Percentiles rank a stretch among this genome's conserved stretches.
phyloP scores from a whole-genome alignment of 2,113 vertebrate species.

The Okapia johnstoni region DNA sequence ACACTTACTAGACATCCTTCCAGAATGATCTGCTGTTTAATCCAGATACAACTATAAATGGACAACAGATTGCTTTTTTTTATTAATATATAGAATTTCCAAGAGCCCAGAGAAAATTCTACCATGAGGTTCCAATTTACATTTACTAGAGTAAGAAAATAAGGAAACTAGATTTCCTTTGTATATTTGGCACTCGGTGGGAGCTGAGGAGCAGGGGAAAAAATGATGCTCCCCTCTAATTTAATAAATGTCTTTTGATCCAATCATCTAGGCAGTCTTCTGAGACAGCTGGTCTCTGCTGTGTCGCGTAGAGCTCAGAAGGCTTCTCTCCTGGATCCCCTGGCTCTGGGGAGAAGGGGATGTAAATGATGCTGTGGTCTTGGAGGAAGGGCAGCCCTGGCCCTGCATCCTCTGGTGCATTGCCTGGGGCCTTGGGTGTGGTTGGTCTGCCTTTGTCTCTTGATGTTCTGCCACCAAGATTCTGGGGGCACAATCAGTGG shows the following conservation, averaged over 20 bases:
- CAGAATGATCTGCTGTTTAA: background rate
- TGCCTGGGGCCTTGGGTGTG: rapidly evolving
- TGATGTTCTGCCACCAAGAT: background rate
- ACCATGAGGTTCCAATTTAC: background rate
- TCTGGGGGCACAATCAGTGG: background rate
- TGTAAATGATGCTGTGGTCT: rapidly evolving
- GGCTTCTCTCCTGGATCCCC: background rate
- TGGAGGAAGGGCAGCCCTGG: background rate
- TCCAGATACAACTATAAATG: background rate
- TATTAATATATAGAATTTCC: background rate
- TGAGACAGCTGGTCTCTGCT: background rate
- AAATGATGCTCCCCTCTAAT: background rate
- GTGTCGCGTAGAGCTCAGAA: rapidly evolving
- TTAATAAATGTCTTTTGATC: background rate
- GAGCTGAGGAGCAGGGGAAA: background rate
- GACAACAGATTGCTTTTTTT: background rate
- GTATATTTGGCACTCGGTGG: background rate
- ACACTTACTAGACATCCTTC: background rate
- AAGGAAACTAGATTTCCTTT: background rate
- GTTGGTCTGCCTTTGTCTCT: background rate
- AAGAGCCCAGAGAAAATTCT: background rate
- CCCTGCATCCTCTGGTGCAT: rapidly evolving
- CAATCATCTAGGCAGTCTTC: background rate
- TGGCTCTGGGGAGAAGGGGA: background rate
- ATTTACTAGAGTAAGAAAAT: background rate